Evolutionary conservation across 1,140 invertebrate genomes (phyloP), one percentile per base, ranked within the genome.

Genomic region (Cecropterus lyciades): DNA sequence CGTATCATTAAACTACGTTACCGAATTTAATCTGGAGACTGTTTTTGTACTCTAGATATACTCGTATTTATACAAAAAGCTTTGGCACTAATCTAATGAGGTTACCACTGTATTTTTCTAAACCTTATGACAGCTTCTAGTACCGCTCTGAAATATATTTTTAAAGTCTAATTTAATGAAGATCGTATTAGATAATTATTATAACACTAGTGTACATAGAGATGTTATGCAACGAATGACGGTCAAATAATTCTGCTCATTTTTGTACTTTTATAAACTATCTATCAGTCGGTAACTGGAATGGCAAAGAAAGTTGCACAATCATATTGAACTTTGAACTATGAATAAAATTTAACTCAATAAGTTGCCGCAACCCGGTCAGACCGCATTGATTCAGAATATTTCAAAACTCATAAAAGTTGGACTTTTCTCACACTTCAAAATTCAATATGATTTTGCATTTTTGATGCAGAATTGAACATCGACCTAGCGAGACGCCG

Each of bases 11-110:
- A 91, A 82, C 84, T 91, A 92, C 90, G 83, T 92, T 92, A 90
- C 86, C 89, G 89, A 90, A 88, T 89, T 90, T 90, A 92, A 83
- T 90, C 88, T 91, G 87, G 87, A 91, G 87, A 92, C 87, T 91
- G 89, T 85, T 92, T 90, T 91, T 90, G 87, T 92, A 92, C 87
- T 89, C 87, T 89, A 89, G 80, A 85, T 80, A 73, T 91, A 89
- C 79, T 84, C 77, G 77, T 87, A 85, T 85, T 84, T 92, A 88
- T 87, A 82, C 71, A 78, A 82, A 84, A 84, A 70, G 87, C 87
- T 92, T 89, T 84, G 83, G 87, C 87, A 84, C 83, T 83, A 72
- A 79, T 79, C 77, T 74, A 76, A 80, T 80, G 77, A 85, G 82
- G 85, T 84, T 89, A 90, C 82, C 80, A 78, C 79, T 85, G 86